A percentile compares a stretch with the other conserved stretches of the same genome.
These are phyloP conservation scores for Sarotherodon lohbergeri DNA, from an alignment of 2,113 vertebrate species.

Conservation along the genomic window DNA sequence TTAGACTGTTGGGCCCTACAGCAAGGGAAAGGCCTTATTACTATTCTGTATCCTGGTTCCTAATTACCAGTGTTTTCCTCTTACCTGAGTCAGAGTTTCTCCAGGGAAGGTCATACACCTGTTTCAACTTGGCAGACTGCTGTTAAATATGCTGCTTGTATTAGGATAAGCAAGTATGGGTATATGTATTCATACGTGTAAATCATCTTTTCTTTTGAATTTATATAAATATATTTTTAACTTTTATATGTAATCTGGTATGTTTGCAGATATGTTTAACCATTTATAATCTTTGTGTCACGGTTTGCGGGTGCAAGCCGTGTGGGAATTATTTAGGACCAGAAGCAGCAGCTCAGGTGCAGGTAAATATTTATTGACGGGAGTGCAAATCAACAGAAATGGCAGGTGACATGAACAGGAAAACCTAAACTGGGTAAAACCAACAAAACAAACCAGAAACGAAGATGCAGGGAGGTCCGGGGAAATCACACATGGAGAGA, in stretches of 20 bases:
- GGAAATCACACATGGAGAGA: too few species aligned
- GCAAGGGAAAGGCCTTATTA: slow-evolving; percentile 36
- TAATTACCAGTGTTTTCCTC: slow-evolving; percentile 55
- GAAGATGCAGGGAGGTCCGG: too few species aligned
- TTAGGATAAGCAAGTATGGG: not conserved
- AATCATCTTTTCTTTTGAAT: not conserved
- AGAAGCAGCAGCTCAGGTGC: too few species aligned
- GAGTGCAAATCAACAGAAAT: too few species aligned
- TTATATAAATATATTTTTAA: not conserved
- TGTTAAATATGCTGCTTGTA: not conserved
- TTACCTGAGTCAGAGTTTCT: slow-evolving; percentile 35
- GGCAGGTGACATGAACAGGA: too few species aligned
- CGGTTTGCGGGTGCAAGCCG: too few species aligned
- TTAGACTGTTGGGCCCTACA: slow-evolving; percentile 2
- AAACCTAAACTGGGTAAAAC: too few species aligned
- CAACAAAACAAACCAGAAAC: too few species aligned
- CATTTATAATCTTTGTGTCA: not conserved
- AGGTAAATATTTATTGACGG: too few species aligned
- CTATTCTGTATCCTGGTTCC: slow-evolving; percentile 8
- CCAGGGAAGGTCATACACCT: slow-evolving; percentile 39
- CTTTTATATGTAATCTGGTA: not conserved
- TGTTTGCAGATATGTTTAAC: not conserved
- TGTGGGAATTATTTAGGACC: too few species aligned
- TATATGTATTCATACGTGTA: not conserved
- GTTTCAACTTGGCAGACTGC: not conserved